phyloP scores from a whole-genome alignment of 2,797 vertebrate genomes.

The Meriones psammophilus region DNA sequence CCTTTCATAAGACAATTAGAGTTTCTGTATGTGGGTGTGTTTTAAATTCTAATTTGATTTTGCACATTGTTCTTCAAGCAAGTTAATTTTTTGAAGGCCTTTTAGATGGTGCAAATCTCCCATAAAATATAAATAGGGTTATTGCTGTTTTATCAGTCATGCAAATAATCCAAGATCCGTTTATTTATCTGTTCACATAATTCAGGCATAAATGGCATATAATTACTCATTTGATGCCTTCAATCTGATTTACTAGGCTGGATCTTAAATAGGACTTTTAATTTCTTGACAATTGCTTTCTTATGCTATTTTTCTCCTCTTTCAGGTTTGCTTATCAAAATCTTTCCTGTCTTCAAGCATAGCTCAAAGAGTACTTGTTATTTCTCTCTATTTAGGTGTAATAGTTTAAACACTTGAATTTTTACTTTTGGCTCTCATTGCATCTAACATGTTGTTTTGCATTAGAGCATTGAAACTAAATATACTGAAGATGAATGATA shows the following conservation, averaged over 20 bases:
- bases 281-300: conserved; percentile 51
- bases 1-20: conserved; percentile 79
- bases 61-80: conserved; percentile 73
- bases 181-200: conserved; percentile 56
- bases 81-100: conserved; percentile 75
- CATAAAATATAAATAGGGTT: conserved; percentile 73
- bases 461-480: background rate
- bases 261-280: conserved; percentile 52
- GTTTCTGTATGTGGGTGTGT: conserved; percentile 64
- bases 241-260: conserved; percentile 18
- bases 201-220: conserved; percentile 52
- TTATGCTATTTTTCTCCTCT: conserved; percentile 44
- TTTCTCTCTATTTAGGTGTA: background rate
- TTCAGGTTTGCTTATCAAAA: conserved; percentile 39
- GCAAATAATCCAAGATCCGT: conserved; percentile 71
- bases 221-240: conserved; percentile 55
- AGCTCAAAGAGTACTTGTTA: background rate
- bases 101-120: conserved; percentile 69
- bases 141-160: conserved; percentile 66
- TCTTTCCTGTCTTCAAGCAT: background rate
- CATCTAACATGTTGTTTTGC: background rate
- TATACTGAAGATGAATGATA: background rate
- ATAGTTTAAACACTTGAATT: background rate
- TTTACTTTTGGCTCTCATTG: background rate
- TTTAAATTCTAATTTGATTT: conserved; percentile 80